Percentiles rank a stretch among this genome's conserved stretches.
Evolutionary conservation across 2,888 invertebrate species (phyloP).

Genomic region (Hyposoter dolosus): DNA sequence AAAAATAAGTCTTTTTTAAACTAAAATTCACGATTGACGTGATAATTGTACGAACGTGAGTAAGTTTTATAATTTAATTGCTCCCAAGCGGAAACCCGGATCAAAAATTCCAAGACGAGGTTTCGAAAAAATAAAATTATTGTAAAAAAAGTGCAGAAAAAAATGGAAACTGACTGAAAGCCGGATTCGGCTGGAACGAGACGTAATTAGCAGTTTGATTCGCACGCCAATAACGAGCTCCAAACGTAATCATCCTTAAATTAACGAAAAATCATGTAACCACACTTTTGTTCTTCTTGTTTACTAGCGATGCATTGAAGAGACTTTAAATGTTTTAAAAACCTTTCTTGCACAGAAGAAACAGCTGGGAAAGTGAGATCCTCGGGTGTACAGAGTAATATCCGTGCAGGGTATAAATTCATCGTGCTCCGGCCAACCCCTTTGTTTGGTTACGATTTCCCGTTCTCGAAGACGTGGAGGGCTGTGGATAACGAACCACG

Average conservation of each 20-base stretch:
- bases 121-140: background rate
- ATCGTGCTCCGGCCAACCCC: slow-evolving; percentile 51
- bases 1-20: background rate
- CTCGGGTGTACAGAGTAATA: background rate
- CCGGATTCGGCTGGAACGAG: background rate
- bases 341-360: background rate
- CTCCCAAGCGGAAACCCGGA: background rate
- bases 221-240: background rate
- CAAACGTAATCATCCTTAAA: background rate
- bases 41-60: slow-evolving; percentile 16
- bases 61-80: slow-evolving; percentile 15
- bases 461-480: slow-evolving; percentile 69
- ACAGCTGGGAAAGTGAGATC: background rate
- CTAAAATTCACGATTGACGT: background rate
- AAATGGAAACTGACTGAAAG: background rate
- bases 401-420: background rate
- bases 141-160: background rate
- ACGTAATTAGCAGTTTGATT: background rate
- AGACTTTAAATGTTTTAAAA: background rate
- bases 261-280: background rate
- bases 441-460: slow-evolving; percentile 75
- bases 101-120: background rate
- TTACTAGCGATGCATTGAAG: background rate
- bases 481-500: slow-evolving; percentile 35
- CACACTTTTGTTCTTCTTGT: too few species aligned